Conservation (phyloP, 2,888 invertebrate genomes). For the Watsonalla binaria region DNA sequence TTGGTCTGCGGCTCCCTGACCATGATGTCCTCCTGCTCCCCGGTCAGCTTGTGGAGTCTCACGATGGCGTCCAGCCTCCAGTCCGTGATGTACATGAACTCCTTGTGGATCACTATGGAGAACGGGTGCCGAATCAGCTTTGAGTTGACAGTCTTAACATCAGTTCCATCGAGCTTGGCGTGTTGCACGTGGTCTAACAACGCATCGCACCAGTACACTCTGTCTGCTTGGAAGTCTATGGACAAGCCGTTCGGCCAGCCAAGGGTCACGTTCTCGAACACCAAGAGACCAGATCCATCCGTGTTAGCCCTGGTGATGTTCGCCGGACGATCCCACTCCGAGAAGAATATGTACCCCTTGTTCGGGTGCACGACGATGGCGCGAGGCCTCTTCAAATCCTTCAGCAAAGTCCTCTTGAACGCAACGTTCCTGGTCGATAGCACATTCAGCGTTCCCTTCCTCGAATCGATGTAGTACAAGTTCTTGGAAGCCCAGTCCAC, state of each 20-base stretch:
- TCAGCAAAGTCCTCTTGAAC: conserved; percentile 88
- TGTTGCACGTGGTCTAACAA: conserved; percentile 97
- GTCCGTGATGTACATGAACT: conserved; percentile 98
- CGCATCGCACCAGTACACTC: conserved; percentile 98
- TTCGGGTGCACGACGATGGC: conserved; percentile 98
- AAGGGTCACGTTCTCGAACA: conserved; percentile 93
- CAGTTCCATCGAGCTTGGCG: conserved; percentile 92
- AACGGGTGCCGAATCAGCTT: conserved; percentile 92
- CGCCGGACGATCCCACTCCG: conserved; percentile 97
- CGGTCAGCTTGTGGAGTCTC: conserved; percentile 91
- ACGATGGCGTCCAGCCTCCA: conserved; percentile 98
- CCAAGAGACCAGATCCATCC: conserved; percentile 91
- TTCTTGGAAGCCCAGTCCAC: conserved; percentile 98
- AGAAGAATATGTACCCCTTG: conserved; percentile 95
- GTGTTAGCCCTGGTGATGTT: conserved; percentile 96
- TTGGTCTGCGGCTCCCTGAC: conserved; percentile 94
- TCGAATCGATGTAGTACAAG: conserved; percentile 95
- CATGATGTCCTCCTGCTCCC: conserved; percentile 91
- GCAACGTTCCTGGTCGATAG: conserved; percentile 92
- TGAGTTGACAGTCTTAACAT: conserved; percentile 93
- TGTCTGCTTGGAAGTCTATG: conserved; percentile 91
- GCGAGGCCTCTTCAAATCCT: conserved; percentile 93
- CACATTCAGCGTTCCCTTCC: conserved; percentile 96
- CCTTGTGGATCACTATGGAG: conserved; percentile 92
- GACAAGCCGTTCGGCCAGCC: conserved; percentile 99